These are phyloP conservation scores for Hyles lineata DNA, from an alignment of 2,888 invertebrate species.

Conservation along the genomic window DNA sequence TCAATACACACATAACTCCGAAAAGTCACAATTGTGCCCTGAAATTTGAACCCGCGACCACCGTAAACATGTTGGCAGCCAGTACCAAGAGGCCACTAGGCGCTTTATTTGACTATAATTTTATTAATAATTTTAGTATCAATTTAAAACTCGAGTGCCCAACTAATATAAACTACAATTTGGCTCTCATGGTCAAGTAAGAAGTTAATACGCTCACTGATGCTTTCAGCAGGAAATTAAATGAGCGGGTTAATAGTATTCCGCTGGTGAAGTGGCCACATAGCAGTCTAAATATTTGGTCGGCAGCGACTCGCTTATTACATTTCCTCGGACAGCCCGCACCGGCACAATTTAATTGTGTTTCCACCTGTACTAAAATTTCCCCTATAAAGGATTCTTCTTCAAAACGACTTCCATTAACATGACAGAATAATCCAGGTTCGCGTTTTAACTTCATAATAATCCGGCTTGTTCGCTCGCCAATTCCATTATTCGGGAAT, in stretches of 20 bases:
- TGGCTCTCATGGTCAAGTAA: neutral
- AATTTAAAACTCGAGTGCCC: neutral
- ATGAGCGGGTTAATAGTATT: slow-evolving; percentile 41
- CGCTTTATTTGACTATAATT: neutral
- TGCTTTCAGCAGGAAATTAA: slow-evolving; percentile 39
- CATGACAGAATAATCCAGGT: slow-evolving; percentile 43
- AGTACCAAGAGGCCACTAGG: too few relatives aligned
- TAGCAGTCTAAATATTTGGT: slow-evolving; percentile 73
- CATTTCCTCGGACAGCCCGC: slow-evolving; percentile 69
- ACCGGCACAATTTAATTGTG: slow-evolving; percentile 78
- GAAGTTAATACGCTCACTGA: slow-evolving; percentile 2
- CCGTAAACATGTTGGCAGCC: too few relatives aligned
- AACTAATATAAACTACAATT: neutral
- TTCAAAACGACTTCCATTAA: slow-evolving; percentile 51
- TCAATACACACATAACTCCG: too few relatives aligned
- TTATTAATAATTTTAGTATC: neutral
- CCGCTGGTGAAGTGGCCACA: slow-evolving; percentile 52
- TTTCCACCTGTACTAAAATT: slow-evolving; percentile 66
- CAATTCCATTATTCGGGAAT: slow-evolving; percentile 42
- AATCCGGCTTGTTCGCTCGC: slow-evolving; percentile 38
- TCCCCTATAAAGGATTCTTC: slow-evolving; percentile 53
- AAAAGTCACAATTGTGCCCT: too few relatives aligned
- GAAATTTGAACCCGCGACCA: too few relatives aligned
- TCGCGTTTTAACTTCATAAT: slow-evolving; percentile 45
- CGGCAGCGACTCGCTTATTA: slow-evolving; percentile 73